These are phyloP conservation scores for Pseudomugil tenellus DNA, from an alignment of 2,797 vertebrate genomes.

Conservation along the genomic window DNA sequence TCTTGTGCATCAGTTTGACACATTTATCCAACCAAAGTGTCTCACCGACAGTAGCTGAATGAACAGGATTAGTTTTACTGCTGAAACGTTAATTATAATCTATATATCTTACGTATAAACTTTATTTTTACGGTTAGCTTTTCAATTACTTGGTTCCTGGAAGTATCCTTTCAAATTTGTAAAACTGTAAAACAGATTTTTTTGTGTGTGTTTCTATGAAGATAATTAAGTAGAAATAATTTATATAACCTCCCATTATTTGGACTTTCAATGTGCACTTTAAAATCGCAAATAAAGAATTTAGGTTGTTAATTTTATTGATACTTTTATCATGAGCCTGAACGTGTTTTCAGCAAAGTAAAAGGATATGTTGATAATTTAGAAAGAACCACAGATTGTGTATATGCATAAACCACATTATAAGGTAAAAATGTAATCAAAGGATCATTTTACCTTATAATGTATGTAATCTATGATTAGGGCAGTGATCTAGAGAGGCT, in stretches of 20 bases:
- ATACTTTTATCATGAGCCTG: background rate
- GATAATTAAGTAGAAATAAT: no score
- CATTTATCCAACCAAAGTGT: background rate
- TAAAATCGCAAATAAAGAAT: background rate
- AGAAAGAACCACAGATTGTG: background rate
- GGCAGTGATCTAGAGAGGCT: background rate
- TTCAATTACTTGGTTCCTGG: background rate
- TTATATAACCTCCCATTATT: background rate
- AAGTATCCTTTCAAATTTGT: background rate
- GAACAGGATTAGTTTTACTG: background rate
- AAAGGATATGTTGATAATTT: background rate
- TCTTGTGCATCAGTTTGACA: background rate
- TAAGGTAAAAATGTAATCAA: background rate
- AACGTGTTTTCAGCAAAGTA: background rate
- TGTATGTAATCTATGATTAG: background rate
- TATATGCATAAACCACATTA: background rate
- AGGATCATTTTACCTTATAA: background rate
- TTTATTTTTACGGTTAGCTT: background rate
- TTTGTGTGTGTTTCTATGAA: background rate
- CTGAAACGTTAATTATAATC: background rate
- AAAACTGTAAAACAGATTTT: background rate
- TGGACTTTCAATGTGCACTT: background rate
- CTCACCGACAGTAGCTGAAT: background rate
- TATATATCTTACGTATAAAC: background rate
- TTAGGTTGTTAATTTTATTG: background rate